These are phyloP conservation scores for Phorcus lineatus DNA, from an alignment of 2,888 invertebrate species.

Conservation along the genomic window DNA sequence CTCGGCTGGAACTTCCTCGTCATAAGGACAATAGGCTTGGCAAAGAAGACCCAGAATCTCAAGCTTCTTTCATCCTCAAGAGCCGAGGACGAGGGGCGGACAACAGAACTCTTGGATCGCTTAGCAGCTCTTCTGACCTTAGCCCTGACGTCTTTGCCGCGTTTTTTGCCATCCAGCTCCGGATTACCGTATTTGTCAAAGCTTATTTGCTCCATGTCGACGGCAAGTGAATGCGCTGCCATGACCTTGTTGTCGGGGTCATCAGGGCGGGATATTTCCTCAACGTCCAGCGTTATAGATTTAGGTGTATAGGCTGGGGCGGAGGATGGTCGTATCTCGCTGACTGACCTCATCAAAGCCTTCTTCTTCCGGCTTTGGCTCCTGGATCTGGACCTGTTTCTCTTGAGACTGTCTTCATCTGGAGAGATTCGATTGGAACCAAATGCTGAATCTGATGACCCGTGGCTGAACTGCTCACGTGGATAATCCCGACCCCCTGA, in stretches of 20 bases:
- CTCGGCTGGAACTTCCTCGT: conserved; percentile 14
- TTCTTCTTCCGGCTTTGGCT: neutral
- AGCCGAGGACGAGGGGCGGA: neutral
- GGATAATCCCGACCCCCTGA: neutral
- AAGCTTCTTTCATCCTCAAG: conserved; percentile 1
- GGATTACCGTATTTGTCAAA: neutral
- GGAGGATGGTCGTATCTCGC: neutral
- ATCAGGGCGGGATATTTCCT: neutral
- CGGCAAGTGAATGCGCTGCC: neutral
- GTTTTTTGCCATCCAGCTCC: neutral
- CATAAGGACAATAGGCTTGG: conserved; percentile 23
- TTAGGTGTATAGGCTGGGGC: neutral
- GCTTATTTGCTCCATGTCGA: neutral
- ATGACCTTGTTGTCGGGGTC: neutral
- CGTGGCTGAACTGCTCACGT: neutral
- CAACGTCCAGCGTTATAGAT: neutral
- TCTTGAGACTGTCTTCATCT: neutral
- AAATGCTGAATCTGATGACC: neutral
- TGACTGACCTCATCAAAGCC: neutral
- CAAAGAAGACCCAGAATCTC: conserved; percentile 27
- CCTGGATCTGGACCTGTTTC: neutral
- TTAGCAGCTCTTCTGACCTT: neutral
- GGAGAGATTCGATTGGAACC: neutral
- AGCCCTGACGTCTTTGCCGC: neutral
- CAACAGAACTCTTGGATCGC: neutral